These are phyloP conservation scores for Phaetusa simplex DNA, from an alignment of 2,113 vertebrate genomes.

Conservation along the genomic window DNA sequence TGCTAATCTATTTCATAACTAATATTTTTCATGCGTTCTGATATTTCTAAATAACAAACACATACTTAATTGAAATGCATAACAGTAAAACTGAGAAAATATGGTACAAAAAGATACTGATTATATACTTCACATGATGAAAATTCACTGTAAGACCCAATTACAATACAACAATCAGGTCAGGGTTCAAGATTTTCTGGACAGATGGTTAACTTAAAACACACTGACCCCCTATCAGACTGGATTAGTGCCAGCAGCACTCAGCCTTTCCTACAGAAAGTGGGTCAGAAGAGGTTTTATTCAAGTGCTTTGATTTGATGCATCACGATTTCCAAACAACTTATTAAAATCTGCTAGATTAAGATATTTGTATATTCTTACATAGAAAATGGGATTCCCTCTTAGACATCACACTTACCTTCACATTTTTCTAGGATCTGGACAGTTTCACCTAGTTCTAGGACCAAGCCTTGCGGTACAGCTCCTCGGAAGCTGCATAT, in stretches of 20 bases:
- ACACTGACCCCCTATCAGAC: conserved; percentile 67
- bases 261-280: conserved; percentile 36
- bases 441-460: conserved; percentile 97
- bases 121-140: not conserved
- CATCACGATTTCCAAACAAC: conserved; percentile 51
- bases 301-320: conserved; percentile 52
- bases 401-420: conserved; percentile 75
- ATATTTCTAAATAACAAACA: not conserved
- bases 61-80: not conserved
- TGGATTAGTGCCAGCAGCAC: conserved; percentile 66
- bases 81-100: not conserved
- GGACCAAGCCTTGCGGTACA: conserved; percentile 89
- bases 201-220: conserved; percentile 73
- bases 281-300: conserved; percentile 63
- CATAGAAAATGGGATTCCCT: not conserved
- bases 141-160: conserved; percentile 22
- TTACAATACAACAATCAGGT: conserved; percentile 35
- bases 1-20: not conserved
- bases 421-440: conserved; percentile 98
- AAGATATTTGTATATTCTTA: not conserved
- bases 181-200: conserved; percentile 68
- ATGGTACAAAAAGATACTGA: not conserved
- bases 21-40: not conserved
- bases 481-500: conserved; percentile 95
- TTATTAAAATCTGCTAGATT: conserved; percentile 9